Evolutionary conservation across 2,797 vertebrate species (phyloP), one percentile per base, ranked within the genome.

Genomic region (Protosalanx chinensis): DNA sequence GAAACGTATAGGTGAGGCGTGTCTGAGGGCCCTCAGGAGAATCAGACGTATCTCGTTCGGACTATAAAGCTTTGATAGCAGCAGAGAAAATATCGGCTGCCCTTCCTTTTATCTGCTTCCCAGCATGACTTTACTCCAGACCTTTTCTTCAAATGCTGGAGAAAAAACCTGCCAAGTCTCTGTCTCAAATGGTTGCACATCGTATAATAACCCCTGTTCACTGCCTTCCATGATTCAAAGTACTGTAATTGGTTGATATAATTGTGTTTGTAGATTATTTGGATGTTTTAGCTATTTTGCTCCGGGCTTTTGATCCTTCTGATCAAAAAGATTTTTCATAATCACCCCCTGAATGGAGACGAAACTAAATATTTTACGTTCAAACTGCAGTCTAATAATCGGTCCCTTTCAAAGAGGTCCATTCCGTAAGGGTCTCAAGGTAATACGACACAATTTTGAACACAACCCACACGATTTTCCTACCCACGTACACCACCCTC

Each of bases 241-340:
- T 0, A 46, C 7, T 46, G 41, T 46, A 46, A 46, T 46, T 41
- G 2, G 37, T 41, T 41, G 37, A 41, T 41, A 12, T 41, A 1
- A 41, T 10, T 41, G 8, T 2, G 37, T 10, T 41, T 8, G 37
- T 41, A 8, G 37, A 41, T 41, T 41, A 41, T 41, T 41, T 41
- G 1, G 29, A 49, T 66, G 5, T 68, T 57, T 53, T 53, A 68
- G 15, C 8, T 65, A 71, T 41, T 76, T 41, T 41, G 12, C 37
- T 41, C 37, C 37, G 8, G 37, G 2, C 37, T 41, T 41, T 41
- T 41, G 37, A 41, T 41, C 37, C 10, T 12, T 41, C 37, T 41
- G 37, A 41, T 41, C 37, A 41, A 41, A 41, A 41, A 41, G 37
- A 41, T 41, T 12, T 12, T 8, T 41, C 2, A 41, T 27, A 41